Evolutionary conservation across 2,888 invertebrate genomes (phyloP), one percentile per base, ranked within the genome.

Genomic region (Myopa testacea): DNA sequence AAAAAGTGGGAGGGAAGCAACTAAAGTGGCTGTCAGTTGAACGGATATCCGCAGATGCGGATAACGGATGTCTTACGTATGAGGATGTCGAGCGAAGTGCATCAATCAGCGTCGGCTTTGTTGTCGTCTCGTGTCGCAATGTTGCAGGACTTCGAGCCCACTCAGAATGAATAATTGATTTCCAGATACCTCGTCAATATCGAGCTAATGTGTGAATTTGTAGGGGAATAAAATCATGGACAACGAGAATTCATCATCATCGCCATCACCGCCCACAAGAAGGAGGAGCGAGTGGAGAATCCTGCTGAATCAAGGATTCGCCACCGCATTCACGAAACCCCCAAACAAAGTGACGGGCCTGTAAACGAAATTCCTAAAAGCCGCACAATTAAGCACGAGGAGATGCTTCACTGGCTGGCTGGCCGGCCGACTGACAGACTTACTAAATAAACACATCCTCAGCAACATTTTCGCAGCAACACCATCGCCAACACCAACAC

Each of bases 61-160:
- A 67, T 38, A 69, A 58, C 58, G 69, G 75, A 69, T 40, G 68
- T 40, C 26, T 8, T 55, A 16, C 63, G 50, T n/a, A 65, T n/a
- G 55, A 26, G 3, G 34, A 26, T 34, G 5, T 0, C 45, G 52
- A 67, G 38, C 63, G 34, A 52, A 6, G 75, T 45, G 60, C 68
- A 75, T 75, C 69, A 75, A 69, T 75, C 68, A 75, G 69, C 58
- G n/a, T 58, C 60, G 60, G 37, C 14, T 58, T 75, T 68, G 68
- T 67, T 75, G 67, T 58, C 26, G 12, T 38, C 45, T 38, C 65
- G 38, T 68, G 60, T 40, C 60, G 34, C 67, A 55, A 75, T 38
- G 26, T 68, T 58, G 50, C 75, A 55, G 69, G 45, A 58, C 40
- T 58, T 68, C 69, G 34, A 69, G 26, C 34, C 45, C 40, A 68